These are phyloP conservation scores for Drosophila prosaltans DNA, from an alignment of 1,140 invertebrate species.

Conservation along the genomic window DNA sequence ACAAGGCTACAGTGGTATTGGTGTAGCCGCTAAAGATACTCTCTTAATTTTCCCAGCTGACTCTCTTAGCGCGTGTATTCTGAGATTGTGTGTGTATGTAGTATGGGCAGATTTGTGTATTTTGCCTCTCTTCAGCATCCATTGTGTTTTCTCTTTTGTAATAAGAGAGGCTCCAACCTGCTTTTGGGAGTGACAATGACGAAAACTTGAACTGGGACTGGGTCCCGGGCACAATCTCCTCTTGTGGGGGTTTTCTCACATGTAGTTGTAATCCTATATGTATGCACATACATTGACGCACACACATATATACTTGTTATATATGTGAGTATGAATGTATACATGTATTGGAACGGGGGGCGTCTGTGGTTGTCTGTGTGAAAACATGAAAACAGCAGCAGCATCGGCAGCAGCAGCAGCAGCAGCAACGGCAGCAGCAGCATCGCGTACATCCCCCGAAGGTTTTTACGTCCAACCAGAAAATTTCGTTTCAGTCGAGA, in stretches of 20 bases:
- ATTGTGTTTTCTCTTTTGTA: not conserved
- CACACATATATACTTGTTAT: slow-evolving; percentile 9
- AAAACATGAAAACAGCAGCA: slow-evolving; percentile 26
- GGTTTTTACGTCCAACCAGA: slow-evolving; percentile 82
- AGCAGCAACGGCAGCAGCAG: slow-evolving; percentile 47
- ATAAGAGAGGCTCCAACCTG: not conserved
- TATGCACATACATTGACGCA: not conserved
- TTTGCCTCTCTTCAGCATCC: not conserved
- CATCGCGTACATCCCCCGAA: slow-evolving; percentile 78
- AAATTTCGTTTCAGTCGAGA: slow-evolving; percentile 83
- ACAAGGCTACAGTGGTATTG: slow-evolving; percentile 46
- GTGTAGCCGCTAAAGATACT: slow-evolving; percentile 22
- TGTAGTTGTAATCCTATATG: slow-evolving; percentile 28
- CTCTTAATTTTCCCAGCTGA: not conserved
- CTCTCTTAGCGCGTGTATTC: slow-evolving; percentile 3
- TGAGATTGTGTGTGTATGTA: not conserved
- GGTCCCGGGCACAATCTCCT: slow-evolving; percentile 42
- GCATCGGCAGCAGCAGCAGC: slow-evolving; percentile 37
- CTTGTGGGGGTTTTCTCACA: slow-evolving; percentile 45
- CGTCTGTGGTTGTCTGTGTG: slow-evolving; percentile 14
- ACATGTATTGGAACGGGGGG: slow-evolving; percentile 41
- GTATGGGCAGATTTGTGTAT: no score
- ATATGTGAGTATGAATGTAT: slow-evolving; percentile 11
- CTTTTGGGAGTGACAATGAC: slow-evolving; percentile 1
- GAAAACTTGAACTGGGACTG: no score